Percentiles rank a stretch among this genome's conserved stretches.
These are phyloP conservation scores for Lepus oiostolus DNA, from an alignment of 2,797 vertebrate species.

Conservation along the genomic window DNA sequence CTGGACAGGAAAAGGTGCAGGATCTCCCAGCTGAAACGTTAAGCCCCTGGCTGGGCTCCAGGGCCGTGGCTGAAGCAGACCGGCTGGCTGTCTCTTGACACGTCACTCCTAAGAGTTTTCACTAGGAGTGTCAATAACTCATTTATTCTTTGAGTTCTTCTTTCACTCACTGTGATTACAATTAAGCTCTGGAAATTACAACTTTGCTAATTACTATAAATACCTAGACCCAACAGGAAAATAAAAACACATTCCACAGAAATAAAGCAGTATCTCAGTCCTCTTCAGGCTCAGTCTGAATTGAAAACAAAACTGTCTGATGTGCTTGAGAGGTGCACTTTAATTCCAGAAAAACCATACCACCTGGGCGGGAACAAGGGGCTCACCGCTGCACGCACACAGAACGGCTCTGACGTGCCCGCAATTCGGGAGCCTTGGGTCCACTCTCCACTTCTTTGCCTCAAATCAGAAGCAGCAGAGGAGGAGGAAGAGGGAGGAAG, in stretches of 20 bases:
- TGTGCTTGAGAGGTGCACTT: neutral
- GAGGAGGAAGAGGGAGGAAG: neutral
- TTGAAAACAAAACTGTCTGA: conserved; percentile 46
- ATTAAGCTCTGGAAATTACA: conserved; percentile 48
- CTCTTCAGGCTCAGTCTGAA: conserved; percentile 12
- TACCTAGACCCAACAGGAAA: conserved; percentile 3
- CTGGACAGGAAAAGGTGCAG: neutral
- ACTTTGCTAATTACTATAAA: conserved; percentile 39
- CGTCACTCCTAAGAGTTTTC: neutral
- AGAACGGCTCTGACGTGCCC: neutral
- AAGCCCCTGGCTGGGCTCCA: neutral
- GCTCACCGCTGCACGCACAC: neutral
- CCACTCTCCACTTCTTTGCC: conserved; percentile 9
- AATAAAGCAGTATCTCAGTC: conserved; percentile 56
- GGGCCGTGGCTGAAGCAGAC: neutral
- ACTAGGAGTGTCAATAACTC: neutral
- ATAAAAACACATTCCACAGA: conserved; percentile 49
- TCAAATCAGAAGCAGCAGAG: conserved; percentile 17
- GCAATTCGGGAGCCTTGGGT: neutral
- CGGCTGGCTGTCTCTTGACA: neutral
- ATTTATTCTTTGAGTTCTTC: neutral
- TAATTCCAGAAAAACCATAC: conserved; percentile 6
- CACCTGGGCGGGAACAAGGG: neutral
- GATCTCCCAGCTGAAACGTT: neutral
- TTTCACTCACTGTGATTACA: conserved; percentile 36